Evolutionary conservation across 64 coral and sea anemone species (phyloP), one percentile per base, ranked within the genome.

Genomic region (Cladopsammia gracilis): DNA sequence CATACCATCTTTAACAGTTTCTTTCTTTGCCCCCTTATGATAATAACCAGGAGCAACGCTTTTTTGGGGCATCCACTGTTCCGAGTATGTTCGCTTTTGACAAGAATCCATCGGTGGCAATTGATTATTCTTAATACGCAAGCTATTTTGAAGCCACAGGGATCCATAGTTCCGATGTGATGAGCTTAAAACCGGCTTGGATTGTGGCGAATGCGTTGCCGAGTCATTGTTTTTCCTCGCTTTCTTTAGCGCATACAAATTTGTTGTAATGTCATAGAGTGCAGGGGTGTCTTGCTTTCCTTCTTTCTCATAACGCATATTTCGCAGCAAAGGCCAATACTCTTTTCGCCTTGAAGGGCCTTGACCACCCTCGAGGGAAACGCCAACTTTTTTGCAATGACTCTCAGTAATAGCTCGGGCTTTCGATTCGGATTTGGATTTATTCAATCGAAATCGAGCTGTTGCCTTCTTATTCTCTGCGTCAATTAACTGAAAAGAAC

Each of bases 191-290:
- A 47, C 5, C 73, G 43, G n/a, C 16, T 20, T 49, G 15, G 20
- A 23, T 24, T 77, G 8, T 20, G 49, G 48, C 10, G 5, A 54
- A 77, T 77, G 20, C n/a, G n/a, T 53, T 77, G 8, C 22, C 3
- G 8, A 25, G 18, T 77, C 74, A 24, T n/a, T 77, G 44, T 53
- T 77, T 77, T 24, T 34, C 34, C 34, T 2, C 18, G 18, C 74
- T 56, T 53, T 77, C 74, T 77, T 77, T 77, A n/a, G 48, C 47
- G 74, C 48, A 77, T 24, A 77, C 5, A 53, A 19, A 53, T 77
- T 77, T 19, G 74, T 77, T 54, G 18, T 49, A 77, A 52, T 23
- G 48, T 77, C 74, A n/a, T 25, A 54, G 0, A 77, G 20, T 24
- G 13, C 74, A 10, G 24, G 10, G 9, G 56, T 52, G 8, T 23